A percentile compares a stretch with the other conserved stretches of the same genome.
phyloP scores from a whole-genome alignment of 2,797 vertebrate species.

The Knipowitschia caucasica region DNA sequence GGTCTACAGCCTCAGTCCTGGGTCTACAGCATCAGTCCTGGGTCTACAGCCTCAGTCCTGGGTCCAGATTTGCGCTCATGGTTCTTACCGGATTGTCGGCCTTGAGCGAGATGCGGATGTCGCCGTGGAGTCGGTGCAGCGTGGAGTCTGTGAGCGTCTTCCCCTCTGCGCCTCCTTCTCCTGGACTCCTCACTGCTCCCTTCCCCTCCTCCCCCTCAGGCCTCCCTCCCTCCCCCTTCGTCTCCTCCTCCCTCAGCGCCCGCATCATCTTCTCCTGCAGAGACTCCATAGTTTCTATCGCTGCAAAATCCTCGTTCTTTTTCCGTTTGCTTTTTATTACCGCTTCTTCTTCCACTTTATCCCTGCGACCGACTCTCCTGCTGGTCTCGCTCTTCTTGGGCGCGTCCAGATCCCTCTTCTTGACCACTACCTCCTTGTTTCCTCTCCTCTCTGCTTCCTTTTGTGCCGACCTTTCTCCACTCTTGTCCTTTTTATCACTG shows the following conservation, averaged over 20 bases:
- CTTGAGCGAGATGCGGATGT: conserved; percentile 75
- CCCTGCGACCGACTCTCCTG: background rate
- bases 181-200: background rate
- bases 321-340: background rate
- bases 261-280: conserved; percentile 5
- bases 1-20: too few species aligned
- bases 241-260: background rate
- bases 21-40: too few species aligned
- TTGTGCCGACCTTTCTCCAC: background rate
- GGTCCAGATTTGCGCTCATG: too few species aligned
- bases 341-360: background rate
- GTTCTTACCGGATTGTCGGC: conserved; percentile 51
- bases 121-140: conserved; percentile 74
- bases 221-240: too few species aligned
- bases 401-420: background rate
- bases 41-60: too few species aligned
- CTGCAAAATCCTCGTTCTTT: background rate
- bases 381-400: background rate
- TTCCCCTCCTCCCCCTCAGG: background rate
- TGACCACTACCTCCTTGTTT: background rate
- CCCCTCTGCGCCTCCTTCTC: conserved; percentile 3
- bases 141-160: conserved; percentile 66
- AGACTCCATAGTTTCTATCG: background rate
- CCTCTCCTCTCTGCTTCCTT: background rate
- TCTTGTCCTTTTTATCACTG: too few species aligned